Base-by-base conservation (phyloP, 1,140 invertebrate species). In the Pseudomyrmex cubaensis region DNA sequence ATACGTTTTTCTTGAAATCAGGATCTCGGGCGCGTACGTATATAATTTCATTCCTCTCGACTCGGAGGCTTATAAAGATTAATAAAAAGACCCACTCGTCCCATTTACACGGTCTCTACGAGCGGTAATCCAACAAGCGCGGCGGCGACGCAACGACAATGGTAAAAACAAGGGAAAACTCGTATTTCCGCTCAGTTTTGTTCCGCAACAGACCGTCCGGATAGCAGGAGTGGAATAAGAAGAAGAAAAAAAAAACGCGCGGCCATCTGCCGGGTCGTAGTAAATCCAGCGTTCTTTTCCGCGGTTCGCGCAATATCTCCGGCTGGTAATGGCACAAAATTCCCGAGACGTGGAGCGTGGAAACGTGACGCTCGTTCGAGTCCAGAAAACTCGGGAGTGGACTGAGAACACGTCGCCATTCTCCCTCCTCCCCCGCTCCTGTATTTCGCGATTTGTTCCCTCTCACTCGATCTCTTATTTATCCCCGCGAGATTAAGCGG, bases 401-500 rank as follows among this genome's bases (percentile, higher is more conserved):
- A 56, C 50, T 25, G 10, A 3, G 9, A 13, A 75, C 61, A 57
- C 54, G 66, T 70, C 10, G 46, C 46, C 25, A 57, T 48, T 22
- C 63, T 63, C 73, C 15, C 35, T 35, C 35, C 35, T 35, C 35
- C 5, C 7, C 5, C 35, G 5, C 35, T 5, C 35, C 0, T 35
- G 35, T 7, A 7, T 57, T 78, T 48, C 50, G 50, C 80, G 48
- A 77, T 20, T 12, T 61, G 17, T 69, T 77, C 48, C 10, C 12
- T 66, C 50, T 50, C 17, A 9, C 64, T 48, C 66, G 66, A 84
- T 54, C 57, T 72, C 83, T 84, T 84, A 84, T 84, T 84, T 84
- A 84, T 78, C 76, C 66, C 57, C 76, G 74, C 66, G 76, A 72
- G 83, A 84, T 84, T 84, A 84, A 80, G 54, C 74, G 64, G 64